These are phyloP conservation scores for Bellardia bayeri DNA, from an alignment of 2,888 invertebrate genomes.

Conservation along the genomic window DNA sequence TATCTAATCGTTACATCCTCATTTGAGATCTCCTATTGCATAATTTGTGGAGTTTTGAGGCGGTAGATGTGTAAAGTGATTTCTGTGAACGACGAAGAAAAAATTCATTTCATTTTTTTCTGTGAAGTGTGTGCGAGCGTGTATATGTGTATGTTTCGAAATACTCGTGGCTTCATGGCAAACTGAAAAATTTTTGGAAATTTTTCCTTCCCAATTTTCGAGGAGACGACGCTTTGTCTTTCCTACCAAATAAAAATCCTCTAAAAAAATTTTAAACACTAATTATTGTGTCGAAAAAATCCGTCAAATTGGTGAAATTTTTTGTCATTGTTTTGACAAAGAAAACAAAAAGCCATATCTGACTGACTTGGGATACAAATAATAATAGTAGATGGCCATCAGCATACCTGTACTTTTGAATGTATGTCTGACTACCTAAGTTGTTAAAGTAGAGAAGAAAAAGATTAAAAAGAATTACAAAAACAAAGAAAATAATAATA, in stretches of 20 bases:
- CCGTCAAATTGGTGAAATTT: constrained; percentile 64
- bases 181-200: constrained; percentile 59
- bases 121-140: constrained; percentile 62
- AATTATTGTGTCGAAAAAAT: constrained; percentile 69
- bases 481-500: constrained; percentile 28
- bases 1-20: constrained; percentile 32
- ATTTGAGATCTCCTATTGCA: constrained; percentile 60
- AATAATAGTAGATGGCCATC: constrained; percentile 57
- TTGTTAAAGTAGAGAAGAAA: constrained; percentile 7
- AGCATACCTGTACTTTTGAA: constrained; percentile 55
- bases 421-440: constrained; percentile 47
- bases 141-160: constrained; percentile 65
- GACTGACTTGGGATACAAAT: constrained; percentile 69
- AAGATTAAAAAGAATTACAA: constrained; percentile 19
- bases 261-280: constrained; percentile 39
- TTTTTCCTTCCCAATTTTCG: constrained; percentile 42
- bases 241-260: constrained; percentile 16
- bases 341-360: constrained; percentile 62
- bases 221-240: constrained; percentile 6
- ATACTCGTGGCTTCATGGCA: constrained; percentile 73
- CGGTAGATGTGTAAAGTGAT: constrained; percentile 48
- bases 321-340: constrained; percentile 70
- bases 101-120: constrained; percentile 54
- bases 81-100: constrained; percentile 59
- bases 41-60: constrained; percentile 61